A percentile compares a stretch with the other conserved stretches of the same genome.
Evolutionary conservation across 2,888 invertebrate species (phyloP).

Genomic region (Apodemia zela): DNA sequence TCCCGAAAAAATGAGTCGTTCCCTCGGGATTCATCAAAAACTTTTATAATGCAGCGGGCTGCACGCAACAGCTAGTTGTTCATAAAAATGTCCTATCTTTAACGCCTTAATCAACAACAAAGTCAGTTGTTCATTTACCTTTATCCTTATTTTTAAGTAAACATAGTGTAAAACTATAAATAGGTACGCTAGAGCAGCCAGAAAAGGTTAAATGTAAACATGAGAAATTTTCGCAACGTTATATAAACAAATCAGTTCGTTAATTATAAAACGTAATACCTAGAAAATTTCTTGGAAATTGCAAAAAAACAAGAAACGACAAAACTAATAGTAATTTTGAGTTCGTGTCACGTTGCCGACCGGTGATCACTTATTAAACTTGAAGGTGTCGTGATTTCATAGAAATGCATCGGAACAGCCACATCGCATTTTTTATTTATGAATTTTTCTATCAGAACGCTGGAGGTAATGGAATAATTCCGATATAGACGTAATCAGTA

Average conservation of each 20-base stretch:
- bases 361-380: slow-evolving; percentile 78
- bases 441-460: slow-evolving; percentile 59
- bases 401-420: slow-evolving; percentile 64
- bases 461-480: slow-evolving; percentile 66
- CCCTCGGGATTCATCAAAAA: too few species aligned
- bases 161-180: too few species aligned
- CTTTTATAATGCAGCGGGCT: too few species aligned
- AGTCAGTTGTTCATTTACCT: too few species aligned
- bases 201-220: too few species aligned
- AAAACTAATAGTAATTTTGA: slow-evolving; percentile 37
- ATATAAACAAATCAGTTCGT: background rate
- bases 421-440: slow-evolving; percentile 69
- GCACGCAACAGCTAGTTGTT: too few species aligned
- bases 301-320: background rate
- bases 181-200: too few species aligned
- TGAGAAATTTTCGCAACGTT: too few species aligned
- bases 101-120: too few species aligned
- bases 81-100: too few species aligned
- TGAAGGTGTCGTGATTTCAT: slow-evolving; percentile 68
- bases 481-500: slow-evolving; percentile 55
- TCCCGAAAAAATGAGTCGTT: too few species aligned
- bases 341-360: slow-evolving; percentile 62
- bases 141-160: too few species aligned
- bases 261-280: background rate
- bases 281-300: slow-evolving; percentile 1